phyloP scores from a whole-genome alignment of 2,113 vertebrate genomes.

The Pungitius pungitius region DNA sequence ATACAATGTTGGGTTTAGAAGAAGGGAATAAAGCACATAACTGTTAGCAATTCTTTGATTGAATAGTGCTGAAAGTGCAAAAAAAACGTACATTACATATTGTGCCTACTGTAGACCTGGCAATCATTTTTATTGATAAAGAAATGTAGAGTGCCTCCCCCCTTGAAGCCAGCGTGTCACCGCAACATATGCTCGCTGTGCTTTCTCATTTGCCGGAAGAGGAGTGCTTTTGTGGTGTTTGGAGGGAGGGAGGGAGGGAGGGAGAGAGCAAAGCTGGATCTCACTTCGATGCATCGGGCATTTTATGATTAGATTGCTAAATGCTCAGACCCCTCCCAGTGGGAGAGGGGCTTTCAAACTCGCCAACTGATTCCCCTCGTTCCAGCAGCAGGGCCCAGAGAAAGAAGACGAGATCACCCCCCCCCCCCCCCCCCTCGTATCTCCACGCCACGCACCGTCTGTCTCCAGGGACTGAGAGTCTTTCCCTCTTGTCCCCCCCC shows the following conservation, averaged over 20 bases:
- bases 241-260: conserved; percentile 20
- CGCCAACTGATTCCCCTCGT: too few relatives aligned
- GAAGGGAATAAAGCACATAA: neutral
- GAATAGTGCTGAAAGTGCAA: neutral
- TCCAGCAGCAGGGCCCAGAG: too few relatives aligned
- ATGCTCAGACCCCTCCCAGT: conserved; percentile 47
- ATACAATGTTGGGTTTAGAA: neutral
- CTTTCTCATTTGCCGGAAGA: conserved; percentile 17
- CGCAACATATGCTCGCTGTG: conserved; percentile 20
- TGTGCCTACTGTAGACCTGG: neutral
- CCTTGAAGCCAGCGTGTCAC: neutral
- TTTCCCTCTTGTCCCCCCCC: conserved; percentile 63
- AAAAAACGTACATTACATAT: neutral
- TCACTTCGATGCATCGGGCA: conserved; percentile 48
- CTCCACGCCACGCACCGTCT: conserved; percentile 50
- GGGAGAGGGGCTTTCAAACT: too few relatives aligned
- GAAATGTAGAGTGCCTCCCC: neutral
- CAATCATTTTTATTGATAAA: neutral
- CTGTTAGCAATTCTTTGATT: neutral
- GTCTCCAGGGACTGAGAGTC: conserved; percentile 66
- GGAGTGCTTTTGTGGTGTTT: conserved; percentile 5
- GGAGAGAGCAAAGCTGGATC: conserved; percentile 38
- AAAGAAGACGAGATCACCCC: too few relatives aligned
- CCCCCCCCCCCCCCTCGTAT: conserved; percentile 20
- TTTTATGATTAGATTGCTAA: conserved; percentile 66